These are phyloP conservation scores for Xiphophorus hellerii DNA, from an alignment of 2,113 vertebrate species.

Conservation along the genomic window DNA sequence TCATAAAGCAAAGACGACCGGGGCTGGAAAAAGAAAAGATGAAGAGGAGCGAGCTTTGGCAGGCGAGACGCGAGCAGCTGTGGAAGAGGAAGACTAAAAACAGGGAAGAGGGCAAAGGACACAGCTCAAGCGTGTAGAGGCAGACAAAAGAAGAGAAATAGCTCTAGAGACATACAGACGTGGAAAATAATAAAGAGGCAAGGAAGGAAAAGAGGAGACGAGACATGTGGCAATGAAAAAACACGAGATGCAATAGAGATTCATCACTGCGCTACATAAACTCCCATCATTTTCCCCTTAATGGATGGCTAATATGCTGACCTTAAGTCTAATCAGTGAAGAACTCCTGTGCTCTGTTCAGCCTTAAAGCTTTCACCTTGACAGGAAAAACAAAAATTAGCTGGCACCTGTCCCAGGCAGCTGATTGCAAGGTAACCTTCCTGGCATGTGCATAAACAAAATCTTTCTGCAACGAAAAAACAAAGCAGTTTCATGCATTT, in stretches of 20 bases:
- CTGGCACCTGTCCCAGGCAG: background rate
- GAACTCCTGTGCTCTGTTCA: constrained; percentile 21
- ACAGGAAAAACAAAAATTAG: background rate
- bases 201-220: constrained; percentile 35
- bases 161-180: background rate
- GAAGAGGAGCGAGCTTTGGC: constrained; percentile 4
- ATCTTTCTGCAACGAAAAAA: background rate
- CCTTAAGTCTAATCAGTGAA: constrained; percentile 42
- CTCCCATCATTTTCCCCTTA: constrained; percentile 41
- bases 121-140: constrained; percentile 27
- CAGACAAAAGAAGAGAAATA: constrained; percentile 14
- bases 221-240: constrained; percentile 60
- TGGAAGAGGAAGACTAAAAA: constrained; percentile 20
- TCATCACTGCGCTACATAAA: constrained; percentile 58
- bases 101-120: constrained; percentile 28
- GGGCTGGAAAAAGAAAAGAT: constrained; percentile 4
- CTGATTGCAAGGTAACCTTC: background rate
- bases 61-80: constrained; percentile 13
- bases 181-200: constrained; percentile 8
- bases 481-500: background rate
- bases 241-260: constrained; percentile 44
- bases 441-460: background rate
- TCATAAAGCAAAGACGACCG: constrained; percentile 21
- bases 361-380: constrained; percentile 11
- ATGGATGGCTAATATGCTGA: constrained; percentile 32